Base-by-base conservation (phyloP, 1,140 invertebrate genomes). In the Episyrphus balteatus region DNA sequence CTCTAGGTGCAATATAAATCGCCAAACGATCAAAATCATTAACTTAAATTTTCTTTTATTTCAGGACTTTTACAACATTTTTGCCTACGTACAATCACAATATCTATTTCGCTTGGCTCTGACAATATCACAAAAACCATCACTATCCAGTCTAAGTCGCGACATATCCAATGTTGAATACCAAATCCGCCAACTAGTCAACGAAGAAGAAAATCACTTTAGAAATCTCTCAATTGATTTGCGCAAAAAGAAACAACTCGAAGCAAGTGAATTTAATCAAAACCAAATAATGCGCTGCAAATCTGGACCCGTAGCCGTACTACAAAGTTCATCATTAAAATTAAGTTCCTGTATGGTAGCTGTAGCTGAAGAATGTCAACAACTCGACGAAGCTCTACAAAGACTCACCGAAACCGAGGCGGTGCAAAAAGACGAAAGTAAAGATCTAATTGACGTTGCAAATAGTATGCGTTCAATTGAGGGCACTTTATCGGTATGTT, bases 31-130 rank as follows among this genome's bases (percentile, higher is more conserved):
- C n/a, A n/a, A n/a, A n/a, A n/a, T n/a, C n/a, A n/a, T n/a, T n/a
- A n/a, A n/a, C n/a, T n/a, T n/a, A n/a, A n/a, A 45, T 45, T 45
- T 21, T 33, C 15, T 33, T 42, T 30, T 33, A 15, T 44, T 31
- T 8, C 42, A 68, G 65, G 62, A 68, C 34, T 68, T 68, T 38
- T 66, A 67, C 50, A 68, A 68, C 47, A 66, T 68, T 18, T 68
- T 67, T 38, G 61, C 65, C 14, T 68, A 68, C 43, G 59, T 67
- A 36, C 65, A 68, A 49, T 68, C 65, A 12, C 65, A 68, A 34
- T 67, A 61, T 46, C 48, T 68, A 30, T 34, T 66, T 5, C 61
- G 65, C 3, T 44, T 68, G 41, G 62, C 62, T 7, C 51, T 68
- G 1, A 60, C 61, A 15, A 57, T 65, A n/a, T 55, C 59, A 37